A percentile compares a stretch with the other conserved stretches of the same genome.
Evolutionary conservation across 2,888 invertebrate genomes (phyloP).

Genomic region (Cephus rjabovi): DNA sequence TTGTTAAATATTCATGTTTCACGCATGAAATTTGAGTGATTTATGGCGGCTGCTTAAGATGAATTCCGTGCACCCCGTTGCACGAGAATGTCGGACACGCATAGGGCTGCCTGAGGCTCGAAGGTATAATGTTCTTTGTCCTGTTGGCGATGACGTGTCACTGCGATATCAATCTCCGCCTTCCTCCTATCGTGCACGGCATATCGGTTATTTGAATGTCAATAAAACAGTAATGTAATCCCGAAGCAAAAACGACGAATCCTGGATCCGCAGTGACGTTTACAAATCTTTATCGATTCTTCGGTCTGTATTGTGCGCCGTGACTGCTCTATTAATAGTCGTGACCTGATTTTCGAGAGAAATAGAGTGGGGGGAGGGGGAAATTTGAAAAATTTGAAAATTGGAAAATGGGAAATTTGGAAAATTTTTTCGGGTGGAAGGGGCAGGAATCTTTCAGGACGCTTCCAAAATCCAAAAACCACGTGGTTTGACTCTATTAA

Average conservation of each 20-base stretch:
- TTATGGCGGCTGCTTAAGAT: neutral
- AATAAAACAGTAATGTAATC: neutral
- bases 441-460: neutral
- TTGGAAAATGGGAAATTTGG: too few relatives aligned
- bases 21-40: neutral
- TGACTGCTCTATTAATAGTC: conserved; percentile 31
- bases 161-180: neutral
- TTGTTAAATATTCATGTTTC: neutral
- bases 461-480: neutral
- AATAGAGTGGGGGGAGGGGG: too few relatives aligned
- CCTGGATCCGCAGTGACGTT: neutral
- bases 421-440: too few relatives aligned
- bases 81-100: neutral
- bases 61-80: neutral
- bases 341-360: conserved; percentile 25
- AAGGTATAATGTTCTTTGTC: neutral
- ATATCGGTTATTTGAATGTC: neutral
- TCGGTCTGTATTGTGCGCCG: neutral
- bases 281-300: neutral
- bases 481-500: neutral
- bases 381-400: too few relatives aligned
- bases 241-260: neutral
- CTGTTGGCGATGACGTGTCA: neutral
- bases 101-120: neutral
- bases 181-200: neutral